Conservation (phyloP, 2,797 vertebrate genomes). For the Cetoscarus ocellatus region DNA sequence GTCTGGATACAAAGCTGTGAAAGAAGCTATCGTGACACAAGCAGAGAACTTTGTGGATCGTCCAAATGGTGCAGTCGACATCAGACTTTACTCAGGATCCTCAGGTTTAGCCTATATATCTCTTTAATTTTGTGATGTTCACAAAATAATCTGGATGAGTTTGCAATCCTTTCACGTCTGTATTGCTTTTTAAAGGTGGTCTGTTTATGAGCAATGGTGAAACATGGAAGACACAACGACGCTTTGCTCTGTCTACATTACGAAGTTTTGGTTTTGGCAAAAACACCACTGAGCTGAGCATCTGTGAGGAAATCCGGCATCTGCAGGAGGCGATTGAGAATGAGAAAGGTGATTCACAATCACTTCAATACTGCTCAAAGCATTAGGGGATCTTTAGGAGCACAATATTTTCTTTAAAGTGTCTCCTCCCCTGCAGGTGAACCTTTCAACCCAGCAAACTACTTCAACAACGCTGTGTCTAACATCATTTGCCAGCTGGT, state of each 20-base stretch:
- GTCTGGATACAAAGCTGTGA: constrained; percentile 82
- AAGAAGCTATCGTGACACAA: constrained; percentile 83
- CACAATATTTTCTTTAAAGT: background rate
- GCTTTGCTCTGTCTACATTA: constrained; percentile 75
- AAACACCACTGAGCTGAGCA: constrained; percentile 63
- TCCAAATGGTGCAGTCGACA: background rate
- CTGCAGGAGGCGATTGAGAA: constrained; percentile 71
- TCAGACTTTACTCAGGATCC: constrained; percentile 32
- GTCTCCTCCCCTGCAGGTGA: constrained; percentile 53
- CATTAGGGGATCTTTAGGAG: background rate
- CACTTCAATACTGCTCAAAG: background rate
- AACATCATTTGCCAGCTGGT: constrained; percentile 82
- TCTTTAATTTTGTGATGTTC: background rate
- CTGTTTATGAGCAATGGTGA: constrained; percentile 72
- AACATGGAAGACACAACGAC: constrained; percentile 72
- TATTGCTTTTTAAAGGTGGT: constrained; percentile 46
- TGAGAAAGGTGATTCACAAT: constrained; percentile 61
- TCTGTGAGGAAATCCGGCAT: constrained; percentile 69
- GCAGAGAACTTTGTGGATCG: constrained; percentile 82
- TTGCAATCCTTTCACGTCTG: too few relatives aligned
- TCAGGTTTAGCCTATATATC: constrained; percentile 73
- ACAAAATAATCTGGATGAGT: background rate
- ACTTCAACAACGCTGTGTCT: constrained; percentile 75
- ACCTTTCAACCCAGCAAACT: constrained; percentile 58
- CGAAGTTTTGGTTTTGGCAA: constrained; percentile 76